Conservation (phyloP, 1,140 invertebrate genomes). For the Anoplophora glabripennis region DNA sequence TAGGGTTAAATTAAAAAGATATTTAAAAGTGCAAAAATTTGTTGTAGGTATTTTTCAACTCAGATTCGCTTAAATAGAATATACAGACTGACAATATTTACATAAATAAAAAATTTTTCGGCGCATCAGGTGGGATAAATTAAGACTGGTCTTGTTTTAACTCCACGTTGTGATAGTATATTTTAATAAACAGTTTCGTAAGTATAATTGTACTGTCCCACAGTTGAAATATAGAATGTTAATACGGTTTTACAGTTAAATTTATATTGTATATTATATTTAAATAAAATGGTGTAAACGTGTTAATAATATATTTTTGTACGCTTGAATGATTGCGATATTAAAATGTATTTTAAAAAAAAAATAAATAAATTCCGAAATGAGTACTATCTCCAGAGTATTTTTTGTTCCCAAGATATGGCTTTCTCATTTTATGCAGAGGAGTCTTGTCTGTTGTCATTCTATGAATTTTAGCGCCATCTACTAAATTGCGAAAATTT, state of each 20-base stretch:
- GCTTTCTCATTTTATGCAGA: no score
- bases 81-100: no score
- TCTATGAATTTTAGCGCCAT: no score
- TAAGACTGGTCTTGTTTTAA: background rate
- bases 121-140: background rate
- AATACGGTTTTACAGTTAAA: constrained; percentile 19
- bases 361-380: constrained; percentile 7
- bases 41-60: no score
- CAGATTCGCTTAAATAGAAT: no score
- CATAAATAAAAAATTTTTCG: background rate
- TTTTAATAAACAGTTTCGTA: background rate
- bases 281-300: constrained; percentile 41
- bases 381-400: background rate
- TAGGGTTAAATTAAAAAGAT: no score
- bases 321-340: constrained; percentile 47
- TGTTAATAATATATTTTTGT: constrained; percentile 48
- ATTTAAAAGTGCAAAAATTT: no score
- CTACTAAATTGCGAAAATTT: no score
- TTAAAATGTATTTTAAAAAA: constrained; percentile 28
- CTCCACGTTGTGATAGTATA: background rate
- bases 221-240: constrained; percentile 10
- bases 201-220: constrained; percentile 9
- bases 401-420: no score
- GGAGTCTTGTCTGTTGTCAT: no score
- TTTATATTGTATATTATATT: constrained; percentile 36